These are phyloP conservation scores for Rana temporaria DNA, from an alignment of 2,113 vertebrate genomes.

Conservation along the genomic window DNA sequence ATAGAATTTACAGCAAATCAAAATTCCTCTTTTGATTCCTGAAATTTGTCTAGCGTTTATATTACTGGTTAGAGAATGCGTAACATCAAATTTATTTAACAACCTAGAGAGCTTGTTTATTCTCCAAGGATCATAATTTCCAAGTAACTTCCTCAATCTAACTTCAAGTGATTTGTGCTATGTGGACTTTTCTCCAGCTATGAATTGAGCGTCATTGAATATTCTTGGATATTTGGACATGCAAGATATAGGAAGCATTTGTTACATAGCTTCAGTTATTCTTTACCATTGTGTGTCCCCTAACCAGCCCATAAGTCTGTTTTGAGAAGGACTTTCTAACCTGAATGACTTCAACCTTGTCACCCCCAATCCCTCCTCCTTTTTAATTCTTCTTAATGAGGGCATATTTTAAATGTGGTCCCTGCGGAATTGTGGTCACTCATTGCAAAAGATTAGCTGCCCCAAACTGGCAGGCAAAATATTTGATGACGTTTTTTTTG, in stretches of 20 bases:
- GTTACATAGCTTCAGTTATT: neutral
- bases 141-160: too few species aligned
- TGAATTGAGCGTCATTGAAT: too few species aligned
- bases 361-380: slow-evolving; percentile 14
- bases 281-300: neutral
- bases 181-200: too few species aligned
- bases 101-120: too few species aligned
- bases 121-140: too few species aligned
- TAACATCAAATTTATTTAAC: too few species aligned
- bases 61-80: too few species aligned
- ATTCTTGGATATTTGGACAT: neutral
- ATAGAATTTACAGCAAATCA: too few species aligned
- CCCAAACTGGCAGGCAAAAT: slow-evolving; percentile 22
- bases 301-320: neutral
- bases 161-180: too few species aligned
- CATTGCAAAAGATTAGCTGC: slow-evolving; percentile 36
- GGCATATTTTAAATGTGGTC: slow-evolving; percentile 41
- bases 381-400: slow-evolving; percentile 59
- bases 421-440: slow-evolving; percentile 39
- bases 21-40: too few species aligned
- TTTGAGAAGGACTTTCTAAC: slow-evolving; percentile 27
- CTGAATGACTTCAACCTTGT: slow-evolving; percentile 1
- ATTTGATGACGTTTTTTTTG: slow-evolving; percentile 50
- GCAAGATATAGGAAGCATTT: neutral
- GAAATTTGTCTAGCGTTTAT: too few species aligned